These are phyloP conservation scores for Lophius americanus DNA, from an alignment of 2,797 vertebrate genomes.

Conservation along the genomic window DNA sequence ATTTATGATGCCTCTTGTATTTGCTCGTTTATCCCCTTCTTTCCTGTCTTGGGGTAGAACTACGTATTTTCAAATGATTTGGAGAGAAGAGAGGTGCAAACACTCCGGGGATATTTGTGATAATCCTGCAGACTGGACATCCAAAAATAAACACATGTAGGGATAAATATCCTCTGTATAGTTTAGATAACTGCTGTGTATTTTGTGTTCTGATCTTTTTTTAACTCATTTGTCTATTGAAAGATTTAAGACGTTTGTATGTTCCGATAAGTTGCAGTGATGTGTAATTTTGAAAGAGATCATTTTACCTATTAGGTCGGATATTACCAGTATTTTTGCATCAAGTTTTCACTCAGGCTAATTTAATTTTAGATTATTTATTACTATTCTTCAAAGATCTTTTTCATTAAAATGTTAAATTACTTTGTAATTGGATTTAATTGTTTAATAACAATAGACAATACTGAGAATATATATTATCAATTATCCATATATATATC, in stretches of 20 bases:
- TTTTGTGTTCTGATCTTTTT: not conserved
- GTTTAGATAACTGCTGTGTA: not conserved
- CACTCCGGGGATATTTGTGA: conserved; percentile 45
- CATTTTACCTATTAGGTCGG: not conserved
- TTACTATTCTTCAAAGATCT: not conserved
- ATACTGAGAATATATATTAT: too few relatives aligned
- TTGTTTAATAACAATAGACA: conserved; percentile 13
- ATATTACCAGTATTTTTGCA: not conserved
- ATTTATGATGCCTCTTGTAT: conserved; percentile 88
- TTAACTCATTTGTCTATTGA: not conserved
- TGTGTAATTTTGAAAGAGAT: conserved; percentile 4
- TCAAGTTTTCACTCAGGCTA: not conserved
- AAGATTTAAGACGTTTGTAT: not conserved
- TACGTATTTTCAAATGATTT: conserved; percentile 34
- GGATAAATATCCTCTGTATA: not conserved
- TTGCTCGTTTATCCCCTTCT: conserved; percentile 56
- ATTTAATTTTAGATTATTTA: conserved; percentile 11
- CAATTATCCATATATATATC: not conserved
- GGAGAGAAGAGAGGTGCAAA: conserved; percentile 23
- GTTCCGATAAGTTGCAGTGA: not conserved
- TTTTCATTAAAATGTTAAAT: not conserved
- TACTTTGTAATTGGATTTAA: not conserved
- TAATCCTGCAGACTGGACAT: conserved; percentile 47
- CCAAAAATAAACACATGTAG: conserved; percentile 16
- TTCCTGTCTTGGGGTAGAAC: conserved; percentile 53